Conservation (phyloP, 2,113 vertebrate species). For the Indicator indicator region DNA sequence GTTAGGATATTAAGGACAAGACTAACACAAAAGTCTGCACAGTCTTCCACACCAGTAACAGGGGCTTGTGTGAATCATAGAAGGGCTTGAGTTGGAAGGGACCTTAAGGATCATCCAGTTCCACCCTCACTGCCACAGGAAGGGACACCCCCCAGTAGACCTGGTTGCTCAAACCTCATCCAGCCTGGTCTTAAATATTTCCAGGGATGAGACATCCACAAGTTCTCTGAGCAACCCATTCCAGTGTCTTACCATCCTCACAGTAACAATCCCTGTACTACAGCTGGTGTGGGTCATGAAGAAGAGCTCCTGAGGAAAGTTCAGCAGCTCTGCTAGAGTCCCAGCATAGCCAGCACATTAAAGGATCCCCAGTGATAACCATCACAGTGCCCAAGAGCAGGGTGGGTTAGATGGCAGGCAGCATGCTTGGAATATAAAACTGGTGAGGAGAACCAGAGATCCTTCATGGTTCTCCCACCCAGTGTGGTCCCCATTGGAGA, state of each 20-base stretch:
- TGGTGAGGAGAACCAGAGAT: background rate
- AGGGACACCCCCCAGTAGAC: no score
- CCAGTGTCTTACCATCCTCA: no score
- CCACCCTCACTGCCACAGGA: no score
- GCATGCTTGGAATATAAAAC: fast-evolving
- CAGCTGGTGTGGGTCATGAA: fast-evolving
- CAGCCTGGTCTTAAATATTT: no score
- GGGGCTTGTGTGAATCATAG: background rate
- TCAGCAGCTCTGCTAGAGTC: background rate
- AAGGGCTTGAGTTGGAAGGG: no score
- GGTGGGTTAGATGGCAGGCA: background rate
- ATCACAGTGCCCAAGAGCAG: background rate
- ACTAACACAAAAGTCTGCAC: background rate
- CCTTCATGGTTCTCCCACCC: background rate
- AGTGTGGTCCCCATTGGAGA: background rate
- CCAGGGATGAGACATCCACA: no score
- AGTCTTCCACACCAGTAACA: fast-evolving
- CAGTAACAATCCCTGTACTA: background rate
- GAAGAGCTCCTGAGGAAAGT: background rate
- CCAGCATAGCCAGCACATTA: background rate
- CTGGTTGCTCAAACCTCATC: no score
- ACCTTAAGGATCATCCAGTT: no score
- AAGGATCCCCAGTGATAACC: background rate
- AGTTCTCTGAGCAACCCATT: no score
- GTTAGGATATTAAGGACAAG: background rate